Conservation (phyloP, 2,888 invertebrate genomes). For the Eupithecia exiguata region DNA sequence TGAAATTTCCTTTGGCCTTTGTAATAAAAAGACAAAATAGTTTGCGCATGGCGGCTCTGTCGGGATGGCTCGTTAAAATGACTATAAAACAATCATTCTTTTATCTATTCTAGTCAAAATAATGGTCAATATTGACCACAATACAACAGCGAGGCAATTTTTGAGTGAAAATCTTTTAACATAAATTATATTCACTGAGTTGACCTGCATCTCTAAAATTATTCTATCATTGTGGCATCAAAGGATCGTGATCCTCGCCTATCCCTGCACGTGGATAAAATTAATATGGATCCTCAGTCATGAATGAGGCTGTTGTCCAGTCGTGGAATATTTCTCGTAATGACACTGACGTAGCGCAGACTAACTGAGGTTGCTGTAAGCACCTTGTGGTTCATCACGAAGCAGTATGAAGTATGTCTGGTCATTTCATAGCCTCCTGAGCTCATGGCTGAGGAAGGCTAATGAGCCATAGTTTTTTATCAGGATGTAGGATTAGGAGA, state of each 20-base stretch:
- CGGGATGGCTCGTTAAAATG: no score
- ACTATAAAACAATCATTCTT: no score
- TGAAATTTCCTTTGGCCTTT: no score
- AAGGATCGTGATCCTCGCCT: conserved; percentile 50
- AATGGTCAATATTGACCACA: no score
- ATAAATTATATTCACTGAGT: no score
- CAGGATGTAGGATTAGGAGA: not conserved
- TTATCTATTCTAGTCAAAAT: no score
- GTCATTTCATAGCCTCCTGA: not conserved
- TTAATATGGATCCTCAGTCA: conserved; percentile 49
- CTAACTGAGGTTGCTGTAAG: not conserved
- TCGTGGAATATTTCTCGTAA: conserved; percentile 47
- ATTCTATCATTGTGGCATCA: not conserved
- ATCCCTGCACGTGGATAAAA: conserved; percentile 46
- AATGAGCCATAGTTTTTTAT: not conserved
- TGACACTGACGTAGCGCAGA: conserved; percentile 23
- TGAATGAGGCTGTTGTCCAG: conserved; percentile 57
- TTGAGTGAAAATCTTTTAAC: no score
- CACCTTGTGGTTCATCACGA: not conserved
- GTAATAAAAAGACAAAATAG: no score
- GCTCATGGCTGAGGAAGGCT: not conserved
- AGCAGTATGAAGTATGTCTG: not conserved
- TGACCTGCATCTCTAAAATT: no score
- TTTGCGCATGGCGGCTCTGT: no score
- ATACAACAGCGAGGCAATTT: no score